Percentiles rank a stretch among this genome's conserved stretches.
These are phyloP conservation scores for Theristicus caerulescens DNA, from an alignment of 2,113 vertebrate species.

Conservation along the genomic window DNA sequence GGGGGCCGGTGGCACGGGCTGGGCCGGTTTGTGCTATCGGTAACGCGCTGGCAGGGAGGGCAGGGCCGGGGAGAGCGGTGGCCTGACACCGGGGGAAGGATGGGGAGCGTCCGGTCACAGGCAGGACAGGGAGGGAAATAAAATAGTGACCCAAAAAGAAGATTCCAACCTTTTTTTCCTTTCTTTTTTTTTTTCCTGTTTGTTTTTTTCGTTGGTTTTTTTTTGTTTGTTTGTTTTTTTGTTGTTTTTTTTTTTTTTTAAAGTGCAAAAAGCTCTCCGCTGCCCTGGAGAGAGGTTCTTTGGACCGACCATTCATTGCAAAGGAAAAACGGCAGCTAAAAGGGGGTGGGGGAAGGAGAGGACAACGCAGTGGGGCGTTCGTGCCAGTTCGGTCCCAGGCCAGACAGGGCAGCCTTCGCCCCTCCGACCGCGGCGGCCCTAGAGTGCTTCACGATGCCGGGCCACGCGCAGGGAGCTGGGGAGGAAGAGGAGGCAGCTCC, in stretches of 20 bases:
- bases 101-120: constrained; percentile 48
- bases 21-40: constrained; percentile 70
- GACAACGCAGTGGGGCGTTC: not conserved
- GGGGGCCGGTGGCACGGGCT: not conserved
- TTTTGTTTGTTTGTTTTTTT: not conserved
- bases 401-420: not conserved
- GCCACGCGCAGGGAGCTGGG: not conserved
- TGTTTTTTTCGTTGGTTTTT: not conserved
- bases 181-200: not conserved
- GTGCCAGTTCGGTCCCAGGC: constrained; percentile 15
- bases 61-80: not conserved
- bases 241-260: constrained; percentile 62
- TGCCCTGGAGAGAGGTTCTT: constrained; percentile 84
- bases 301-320: constrained; percentile 80
- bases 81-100: constrained; percentile 48
- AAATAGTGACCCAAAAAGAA: constrained; percentile 73
- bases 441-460: not conserved
- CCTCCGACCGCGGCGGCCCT: not conserved
- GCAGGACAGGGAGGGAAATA: constrained; percentile 41
- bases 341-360: constrained; percentile 4
- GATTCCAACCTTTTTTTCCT: constrained; percentile 60
- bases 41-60: constrained; percentile 22
- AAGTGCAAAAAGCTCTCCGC: constrained; percentile 84
- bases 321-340: constrained; percentile 77
- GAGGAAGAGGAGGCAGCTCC: constrained; percentile 22